Conservation (phyloP, 2,888 invertebrate species). For the Idaea aversata region DNA sequence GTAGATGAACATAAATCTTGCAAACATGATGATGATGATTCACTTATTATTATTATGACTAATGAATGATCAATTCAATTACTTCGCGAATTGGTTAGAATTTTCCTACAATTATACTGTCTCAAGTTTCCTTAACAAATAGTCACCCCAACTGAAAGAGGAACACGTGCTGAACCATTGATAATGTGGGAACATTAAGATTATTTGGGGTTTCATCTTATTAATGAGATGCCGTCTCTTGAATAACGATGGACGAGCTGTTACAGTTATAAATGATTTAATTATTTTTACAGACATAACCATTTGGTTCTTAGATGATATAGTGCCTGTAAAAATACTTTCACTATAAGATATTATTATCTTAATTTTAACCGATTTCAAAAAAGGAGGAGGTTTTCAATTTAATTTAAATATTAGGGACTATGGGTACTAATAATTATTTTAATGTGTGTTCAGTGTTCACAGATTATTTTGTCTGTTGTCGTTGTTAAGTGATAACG, state of each 20-base stretch:
- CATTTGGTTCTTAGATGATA: conserved; percentile 5
- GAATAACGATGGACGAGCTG: conserved; percentile 50
- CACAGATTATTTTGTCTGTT: too few relatives aligned
- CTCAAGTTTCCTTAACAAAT: neutral
- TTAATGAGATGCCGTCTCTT: conserved; percentile 64
- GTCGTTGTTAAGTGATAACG: too few relatives aligned
- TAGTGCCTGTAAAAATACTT: conserved; percentile 4
- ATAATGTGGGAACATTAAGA: conserved; percentile 74
- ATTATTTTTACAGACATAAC: conserved; percentile 41
- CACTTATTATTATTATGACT: neutral
- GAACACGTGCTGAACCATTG: conserved; percentile 58
- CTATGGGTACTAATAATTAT: too few relatives aligned
- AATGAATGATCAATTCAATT: neutral
- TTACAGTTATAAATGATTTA: conserved; percentile 52
- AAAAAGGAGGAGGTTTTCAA: too few relatives aligned
- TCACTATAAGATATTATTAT: conserved; percentile 1
- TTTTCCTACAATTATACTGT: neutral
- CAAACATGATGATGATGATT: neutral
- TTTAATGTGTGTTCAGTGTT: too few relatives aligned
- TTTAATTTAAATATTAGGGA: too few relatives aligned
- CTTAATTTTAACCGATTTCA: too few relatives aligned
- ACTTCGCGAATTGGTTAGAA: neutral
- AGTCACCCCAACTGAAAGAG: conserved; percentile 26
- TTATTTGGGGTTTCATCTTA: conserved; percentile 63
- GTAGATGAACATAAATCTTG: too few relatives aligned